Evolutionary conservation across 2,113 vertebrate species (phyloP), one percentile per base, ranked within the genome.

Genomic region (Etheostoma cragini): DNA sequence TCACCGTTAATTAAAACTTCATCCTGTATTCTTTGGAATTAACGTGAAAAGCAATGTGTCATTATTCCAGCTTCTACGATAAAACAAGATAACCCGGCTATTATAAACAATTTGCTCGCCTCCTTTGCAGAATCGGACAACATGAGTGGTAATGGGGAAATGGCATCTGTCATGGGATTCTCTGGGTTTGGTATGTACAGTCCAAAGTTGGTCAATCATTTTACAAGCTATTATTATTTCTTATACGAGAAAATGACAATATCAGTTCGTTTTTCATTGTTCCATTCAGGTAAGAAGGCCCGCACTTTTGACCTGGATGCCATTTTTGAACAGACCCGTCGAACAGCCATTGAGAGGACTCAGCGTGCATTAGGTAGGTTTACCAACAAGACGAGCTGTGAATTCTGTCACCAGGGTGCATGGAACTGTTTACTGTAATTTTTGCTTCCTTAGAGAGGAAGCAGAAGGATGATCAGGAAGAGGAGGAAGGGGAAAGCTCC

Each of bases 321-420:
- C 46, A 98, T 99, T 93, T 99, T 99, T 93, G 98, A 99, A 77
- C 96, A 98, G 87, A 99, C 98, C 2, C 95, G 98, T 63, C 96
- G 98, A 81, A 99, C 98, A 21, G 98, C 98, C 0, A 96, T 97
- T 61, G 98, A 99, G 88, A 96, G 98, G 85, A 99, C 97, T 92
- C 96, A 96, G 47, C 96, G 90, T 30, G 92, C 95, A 3, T 83
- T 98, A 17, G 97, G 98, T 99, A 83, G 93, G 93, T 74, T 58
- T 35, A n/a, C 53, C 4, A 46, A 66, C 35, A 56, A n/a, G 13
- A 26, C 11, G 0, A 72, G n/a, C 13, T 24, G n/a, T 70, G 79
- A 5, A 2, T 56, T 65, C 30, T 64, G 30, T 24, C 49, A 5
- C 14, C 12, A 52, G 8, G 2, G 4, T 35, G 10, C n/a, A 5